Conservation (phyloP, 2,888 invertebrate genomes). For the Ceraclea dissimilis region DNA sequence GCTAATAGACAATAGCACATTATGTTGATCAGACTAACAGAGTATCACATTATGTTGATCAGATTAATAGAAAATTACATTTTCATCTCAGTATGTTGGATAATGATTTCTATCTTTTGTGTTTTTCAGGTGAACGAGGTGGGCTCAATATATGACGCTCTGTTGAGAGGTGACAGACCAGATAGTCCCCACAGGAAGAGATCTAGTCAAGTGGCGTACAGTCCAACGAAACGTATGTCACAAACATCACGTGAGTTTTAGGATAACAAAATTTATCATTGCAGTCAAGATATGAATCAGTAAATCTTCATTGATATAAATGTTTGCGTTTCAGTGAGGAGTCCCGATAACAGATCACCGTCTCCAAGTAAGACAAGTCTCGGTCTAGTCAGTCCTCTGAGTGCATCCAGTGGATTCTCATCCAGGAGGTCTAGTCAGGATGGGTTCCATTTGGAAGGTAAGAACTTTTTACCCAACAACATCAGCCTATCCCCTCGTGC, state of each 20-base stretch:
- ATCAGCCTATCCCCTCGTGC: too few relatives aligned
- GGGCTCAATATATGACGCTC: conserved; percentile 77
- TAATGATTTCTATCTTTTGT: too few relatives aligned
- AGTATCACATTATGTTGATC: too few relatives aligned
- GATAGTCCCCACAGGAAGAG: conserved; percentile 74
- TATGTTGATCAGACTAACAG: too few relatives aligned
- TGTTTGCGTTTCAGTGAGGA: conserved; percentile 42
- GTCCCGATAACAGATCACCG: conserved; percentile 70
- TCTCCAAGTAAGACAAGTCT: conserved; percentile 66
- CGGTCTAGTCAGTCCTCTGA: conserved; percentile 58
- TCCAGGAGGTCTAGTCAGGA: conserved; percentile 88
- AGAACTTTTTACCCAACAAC: conserved; percentile 13
- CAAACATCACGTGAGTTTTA: conserved; percentile 54
- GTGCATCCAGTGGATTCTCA: conserved; percentile 89
- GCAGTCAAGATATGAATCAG: too few relatives aligned
- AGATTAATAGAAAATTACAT: too few relatives aligned
- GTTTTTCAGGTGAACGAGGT: conserved; percentile 66
- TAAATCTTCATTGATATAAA: background rate
- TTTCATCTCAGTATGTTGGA: too few relatives aligned
- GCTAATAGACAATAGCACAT: too few relatives aligned
- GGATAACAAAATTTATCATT: background rate
- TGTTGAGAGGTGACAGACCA: conserved; percentile 67
- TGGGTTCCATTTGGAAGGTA: conserved; percentile 74
- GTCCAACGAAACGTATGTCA: conserved; percentile 71
- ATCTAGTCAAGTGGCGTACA: conserved; percentile 53